phyloP scores from a whole-genome alignment of 2,797 vertebrate species.

The Pangasius larnaudii region DNA sequence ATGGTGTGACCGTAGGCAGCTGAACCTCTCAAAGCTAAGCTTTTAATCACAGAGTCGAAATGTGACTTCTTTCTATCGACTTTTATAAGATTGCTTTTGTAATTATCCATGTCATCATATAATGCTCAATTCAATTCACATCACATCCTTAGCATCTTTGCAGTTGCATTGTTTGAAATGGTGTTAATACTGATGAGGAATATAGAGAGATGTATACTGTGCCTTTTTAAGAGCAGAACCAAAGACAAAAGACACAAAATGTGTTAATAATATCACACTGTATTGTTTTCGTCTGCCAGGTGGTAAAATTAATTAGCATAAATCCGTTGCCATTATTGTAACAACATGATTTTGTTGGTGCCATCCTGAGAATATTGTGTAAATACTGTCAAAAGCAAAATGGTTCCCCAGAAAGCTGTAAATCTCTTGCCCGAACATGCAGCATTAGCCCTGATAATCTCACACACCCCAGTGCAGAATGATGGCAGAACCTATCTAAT shows the following conservation, averaged over 20 bases:
- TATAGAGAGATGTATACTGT: conserved; percentile 22
- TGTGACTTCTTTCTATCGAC: neutral
- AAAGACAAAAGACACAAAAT: conserved; percentile 4
- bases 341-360: conserved; percentile 37
- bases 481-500: conserved; percentile 63
- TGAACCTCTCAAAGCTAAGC: neutral
- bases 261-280: conserved; percentile 31
- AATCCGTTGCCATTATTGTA: conserved; percentile 25
- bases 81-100: conserved; percentile 18
- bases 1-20: neutral
- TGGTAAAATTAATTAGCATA: conserved; percentile 47
- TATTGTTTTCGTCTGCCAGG: conserved; percentile 39
- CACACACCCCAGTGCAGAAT: conserved; percentile 44
- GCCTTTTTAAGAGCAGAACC: neutral
- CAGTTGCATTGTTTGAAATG: conserved; percentile 70
- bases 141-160: conserved; percentile 4
- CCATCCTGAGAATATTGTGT: conserved; percentile 34
- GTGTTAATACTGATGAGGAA: conserved; percentile 76
- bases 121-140: conserved; percentile 4
- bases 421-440: conserved; percentile 36
- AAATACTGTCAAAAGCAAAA: conserved; percentile 49
- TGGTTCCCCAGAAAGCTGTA: conserved; percentile 45
- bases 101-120: conserved; percentile 14
- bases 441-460: conserved; percentile 49
- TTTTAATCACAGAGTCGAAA: neutral